Evolutionary conservation across 2,113 vertebrate species (phyloP), one percentile per base, ranked within the genome.

Genomic region (Calidris pugnax): DNA sequence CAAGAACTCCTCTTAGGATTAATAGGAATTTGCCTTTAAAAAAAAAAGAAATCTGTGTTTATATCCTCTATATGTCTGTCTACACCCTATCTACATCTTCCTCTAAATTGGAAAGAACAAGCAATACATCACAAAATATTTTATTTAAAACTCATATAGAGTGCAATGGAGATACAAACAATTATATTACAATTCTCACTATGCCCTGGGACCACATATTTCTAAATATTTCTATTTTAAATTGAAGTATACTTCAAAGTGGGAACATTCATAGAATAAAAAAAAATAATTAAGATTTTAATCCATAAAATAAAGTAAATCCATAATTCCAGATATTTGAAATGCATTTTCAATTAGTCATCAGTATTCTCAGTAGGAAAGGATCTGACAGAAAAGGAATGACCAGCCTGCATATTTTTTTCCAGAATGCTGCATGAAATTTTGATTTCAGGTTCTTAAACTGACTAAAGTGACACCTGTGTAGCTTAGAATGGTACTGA

Each of bases 201-300:
- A 15, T 41, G 6, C 4, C 4, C 7, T 67, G 9, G 22, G 8
- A 51, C 22, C 1, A 0, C 10, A 16, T 53, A 28, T 66, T 75
- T 85, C 17, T 89, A 60, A 85, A 68, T 72, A 91, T 78, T 85
- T 91, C 14, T 50, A 12, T 12, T 91, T 76, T 73, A 51, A 90
- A 56, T 14, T 35, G n/a, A 69, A 59, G 5, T 41, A 12, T 41
- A 12, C 80, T 85, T 7, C 4, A 47, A 11, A 62, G 4, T n/a
- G 27, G 3, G 3, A 68, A n/a, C 4, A 47, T 50, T 69, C 63
- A 76, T 43, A 82, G 32, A 83, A 79, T 2, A 79, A 63, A 28
- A 18, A 41, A 73, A 72, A 43, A 13, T 26, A 59, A 43, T 51
- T 33, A 79, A 24, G 2, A 6, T 20, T 62, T 76, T 51, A 85